Percentiles rank a stretch among this genome's conserved stretches.
These are phyloP conservation scores for Pyxicephalus adspersus DNA, from an alignment of 2,113 vertebrate genomes.

Conservation along the genomic window DNA sequence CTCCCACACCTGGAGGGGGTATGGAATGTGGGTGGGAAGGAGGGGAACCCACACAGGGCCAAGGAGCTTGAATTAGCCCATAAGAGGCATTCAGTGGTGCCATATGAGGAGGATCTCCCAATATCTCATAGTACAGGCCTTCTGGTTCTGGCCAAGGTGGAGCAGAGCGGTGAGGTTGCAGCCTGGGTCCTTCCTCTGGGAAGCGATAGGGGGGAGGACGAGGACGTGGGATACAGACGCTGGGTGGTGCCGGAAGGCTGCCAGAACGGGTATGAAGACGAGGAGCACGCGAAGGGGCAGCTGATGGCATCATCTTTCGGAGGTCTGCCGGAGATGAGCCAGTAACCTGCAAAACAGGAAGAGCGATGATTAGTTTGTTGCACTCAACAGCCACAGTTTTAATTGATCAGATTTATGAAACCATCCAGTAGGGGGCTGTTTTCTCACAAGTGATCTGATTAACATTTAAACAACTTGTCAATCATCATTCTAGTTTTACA, in stretches of 20 bases:
- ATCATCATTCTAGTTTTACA: too few species aligned
- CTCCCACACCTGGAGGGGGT: conserved; percentile 26
- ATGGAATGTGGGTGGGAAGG: conserved; percentile 62
- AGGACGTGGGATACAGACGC: conserved; percentile 53
- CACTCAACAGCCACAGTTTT: too few species aligned
- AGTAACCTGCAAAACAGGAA: conserved; percentile 4
- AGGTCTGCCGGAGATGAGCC: conserved; percentile 57
- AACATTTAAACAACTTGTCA: too few species aligned
- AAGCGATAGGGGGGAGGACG: conserved; percentile 65
- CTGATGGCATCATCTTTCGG: conserved; percentile 53
- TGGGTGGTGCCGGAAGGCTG: conserved; percentile 58
- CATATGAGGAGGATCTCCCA: conserved; percentile 57
- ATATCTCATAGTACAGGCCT: conserved; percentile 79
- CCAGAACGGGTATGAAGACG: conserved; percentile 44
- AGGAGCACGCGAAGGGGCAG: conserved; percentile 50
- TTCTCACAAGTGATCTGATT: too few species aligned
- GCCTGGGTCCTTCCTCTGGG: conserved; percentile 61
- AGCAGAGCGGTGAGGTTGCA: conserved; percentile 58
- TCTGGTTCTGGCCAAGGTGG: conserved; percentile 63
- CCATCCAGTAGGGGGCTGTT: too few species aligned
- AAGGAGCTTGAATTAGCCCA: conserved; percentile 62
- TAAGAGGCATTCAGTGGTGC: conserved; percentile 67
- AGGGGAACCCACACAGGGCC: conserved; percentile 61
- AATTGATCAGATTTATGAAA: too few species aligned
- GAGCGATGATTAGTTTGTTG: not conserved